A percentile compares a stretch with the other conserved stretches of the same genome.
Evolutionary conservation across 2,113 vertebrate species (phyloP).

Genomic region (Notarius quadriscutis): DNA sequence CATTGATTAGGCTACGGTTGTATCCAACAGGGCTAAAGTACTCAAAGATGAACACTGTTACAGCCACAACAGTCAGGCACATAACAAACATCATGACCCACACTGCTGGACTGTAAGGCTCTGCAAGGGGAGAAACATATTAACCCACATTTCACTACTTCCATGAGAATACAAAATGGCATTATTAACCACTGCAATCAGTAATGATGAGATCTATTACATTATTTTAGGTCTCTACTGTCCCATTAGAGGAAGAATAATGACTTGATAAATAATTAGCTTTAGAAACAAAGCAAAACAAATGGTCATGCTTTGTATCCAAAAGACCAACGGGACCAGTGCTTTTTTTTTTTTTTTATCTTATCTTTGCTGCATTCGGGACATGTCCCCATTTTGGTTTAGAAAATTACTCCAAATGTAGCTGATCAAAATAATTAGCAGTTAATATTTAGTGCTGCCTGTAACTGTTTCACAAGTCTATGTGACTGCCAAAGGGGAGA

Average conservation of each 20-base stretch:
- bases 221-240: slow-evolving; percentile 46
- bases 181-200: slow-evolving; percentile 4
- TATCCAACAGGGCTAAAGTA: slow-evolving; percentile 96
- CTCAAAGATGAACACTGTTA: slow-evolving; percentile 94
- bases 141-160: slow-evolving; percentile 18
- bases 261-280: slow-evolving; percentile 4
- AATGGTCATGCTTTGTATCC: neutral
- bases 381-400: slow-evolving; percentile 55
- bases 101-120: slow-evolving; percentile 81
- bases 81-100: slow-evolving; percentile 99
- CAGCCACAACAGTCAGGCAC: slow-evolving; percentile 94
- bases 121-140: slow-evolving; percentile 57
- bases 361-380: slow-evolving; percentile 57
- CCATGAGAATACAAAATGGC: slow-evolving; percentile 43
- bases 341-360: neutral
- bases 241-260: slow-evolving; percentile 37
- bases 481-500: slow-evolving; percentile 4
- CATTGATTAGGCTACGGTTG: slow-evolving; percentile 89
- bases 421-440: slow-evolving; percentile 24
- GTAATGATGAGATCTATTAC: slow-evolving; percentile 4
- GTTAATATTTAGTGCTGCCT: slow-evolving; percentile 22
- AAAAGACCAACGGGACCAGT: neutral
- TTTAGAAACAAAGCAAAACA: neutral
- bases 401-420: slow-evolving; percentile 59
- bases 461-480: neutral